phyloP scores from a whole-genome alignment of 2,797 vertebrate species.

The Parauchenoglanis punctatus region DNA sequence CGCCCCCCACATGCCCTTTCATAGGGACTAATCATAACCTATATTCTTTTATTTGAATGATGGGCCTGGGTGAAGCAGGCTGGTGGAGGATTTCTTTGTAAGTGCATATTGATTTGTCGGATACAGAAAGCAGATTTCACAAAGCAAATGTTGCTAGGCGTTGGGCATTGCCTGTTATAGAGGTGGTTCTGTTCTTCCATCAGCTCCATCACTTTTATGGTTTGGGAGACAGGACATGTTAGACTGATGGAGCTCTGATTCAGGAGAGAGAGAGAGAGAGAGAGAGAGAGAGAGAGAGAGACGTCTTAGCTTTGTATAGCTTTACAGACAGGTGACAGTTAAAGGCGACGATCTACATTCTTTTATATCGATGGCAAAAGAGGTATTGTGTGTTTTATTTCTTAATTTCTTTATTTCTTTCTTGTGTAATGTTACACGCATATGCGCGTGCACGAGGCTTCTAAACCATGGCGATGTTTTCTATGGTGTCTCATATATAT shows the following conservation, averaged over 20 bases:
- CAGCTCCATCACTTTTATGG: neutral
- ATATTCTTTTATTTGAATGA: neutral
- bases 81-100: neutral
- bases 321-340: neutral
- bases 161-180: neutral
- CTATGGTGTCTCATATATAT: neutral
- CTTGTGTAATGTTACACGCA: neutral
- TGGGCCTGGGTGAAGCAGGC: neutral
- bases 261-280: conserved; percentile 8
- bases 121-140: neutral
- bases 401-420: neutral
- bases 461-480: neutral
- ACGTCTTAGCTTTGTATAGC: neutral
- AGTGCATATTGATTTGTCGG: neutral
- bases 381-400: conserved; percentile 23
- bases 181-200: neutral
- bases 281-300: conserved; percentile 14
- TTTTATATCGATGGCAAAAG: neutral
- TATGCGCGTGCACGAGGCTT: neutral
- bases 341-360: neutral
- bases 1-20: neutral
- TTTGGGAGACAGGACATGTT: neutral
- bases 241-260: conserved; percentile 8
- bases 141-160: neutral
- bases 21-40: too few species aligned